Base-by-base conservation (phyloP, 2,113 vertebrate species). In the Protobothrops mucrosquamatus region DNA sequence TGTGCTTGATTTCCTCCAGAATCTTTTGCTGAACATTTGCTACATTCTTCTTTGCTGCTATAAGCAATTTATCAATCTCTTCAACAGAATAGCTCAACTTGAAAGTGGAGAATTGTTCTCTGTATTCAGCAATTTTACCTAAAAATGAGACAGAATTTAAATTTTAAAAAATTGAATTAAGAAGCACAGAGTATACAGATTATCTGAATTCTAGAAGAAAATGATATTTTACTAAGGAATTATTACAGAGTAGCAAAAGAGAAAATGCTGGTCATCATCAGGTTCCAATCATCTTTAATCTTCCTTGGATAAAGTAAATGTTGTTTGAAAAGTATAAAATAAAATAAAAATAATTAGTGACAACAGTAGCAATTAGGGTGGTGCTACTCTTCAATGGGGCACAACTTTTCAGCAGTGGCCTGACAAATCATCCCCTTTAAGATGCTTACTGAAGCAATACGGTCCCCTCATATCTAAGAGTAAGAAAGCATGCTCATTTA, bases 1-100 rank as follows among this genome's bases (percentile, higher is more conserved):
- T 74, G 23, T 26, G 22, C 48, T 69, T 92, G 11, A 92, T 92
- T n/a, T 92, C 91, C n/a, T 88, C 91, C 14, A 92, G n/a, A 55
- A 92, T 74, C n/a, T 55, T 88, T 55, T 92, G 48, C 14, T 92
- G 86, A 88, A 69, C 59, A 74, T 54, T 52, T 69, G 48, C 51
- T 43, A 92, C 86, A 29, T 92, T 92, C 24, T 55, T 88, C 48
- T 88, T 88, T 55, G 86, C 86, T 54, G 87, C 86, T 29, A 34
- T 24, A 14, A 92, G 34, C 29, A 92, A 52, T 7, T 69, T 92
- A 54, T 52, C 59, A 54, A 92, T 92, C 18, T 92, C 91, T 55
- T 69, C 86, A 43, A 12, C 86, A 22, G 91, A 69, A 12, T 92
- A 92, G 4, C 14, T 69, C 46, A 92, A 4, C 48, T 92, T 92